phyloP scores from a whole-genome alignment of 2,888 invertebrate genomes.

The Serripes groenlandicus region DNA sequence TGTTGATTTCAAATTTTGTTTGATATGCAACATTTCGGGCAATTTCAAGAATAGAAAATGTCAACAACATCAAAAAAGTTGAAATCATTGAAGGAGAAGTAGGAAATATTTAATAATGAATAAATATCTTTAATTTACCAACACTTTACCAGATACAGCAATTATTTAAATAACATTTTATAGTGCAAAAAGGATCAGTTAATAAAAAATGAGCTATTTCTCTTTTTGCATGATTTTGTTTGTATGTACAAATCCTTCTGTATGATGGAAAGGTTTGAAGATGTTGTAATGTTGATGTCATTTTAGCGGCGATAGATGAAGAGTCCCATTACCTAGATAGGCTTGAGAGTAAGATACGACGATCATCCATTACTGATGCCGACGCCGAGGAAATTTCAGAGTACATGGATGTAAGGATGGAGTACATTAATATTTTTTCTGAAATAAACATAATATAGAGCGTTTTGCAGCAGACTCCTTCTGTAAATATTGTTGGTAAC shows the following conservation, averaged over 20 bases:
- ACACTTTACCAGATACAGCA: no score
- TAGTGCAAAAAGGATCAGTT: no score
- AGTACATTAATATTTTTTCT: not conserved
- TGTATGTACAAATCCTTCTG: not conserved
- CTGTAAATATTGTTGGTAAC: not conserved
- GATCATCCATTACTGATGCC: slow-evolving; percentile 90
- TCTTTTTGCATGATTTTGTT: not conserved
- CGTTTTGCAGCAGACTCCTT: not conserved
- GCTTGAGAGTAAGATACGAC: slow-evolving; percentile 92
- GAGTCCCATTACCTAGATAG: slow-evolving; percentile 93
- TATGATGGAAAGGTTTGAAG: not conserved
- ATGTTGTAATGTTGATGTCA: not conserved
- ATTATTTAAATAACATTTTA: no score
- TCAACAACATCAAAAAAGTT: no score
- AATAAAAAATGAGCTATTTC: no score
- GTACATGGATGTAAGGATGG: slow-evolving; percentile 92
- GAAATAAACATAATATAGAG: not conserved
- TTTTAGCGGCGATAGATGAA: slow-evolving; percentile 91
- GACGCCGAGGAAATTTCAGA: slow-evolving; percentile 98
- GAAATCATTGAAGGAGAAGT: no score
- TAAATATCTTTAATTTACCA: no score
- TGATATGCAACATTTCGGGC: no score
- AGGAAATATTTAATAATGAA: no score
- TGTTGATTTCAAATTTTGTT: no score
- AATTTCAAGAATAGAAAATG: no score